These are phyloP conservation scores for Enoplosus armatus DNA, from an alignment of 2,797 vertebrate species.

Conservation along the genomic window DNA sequence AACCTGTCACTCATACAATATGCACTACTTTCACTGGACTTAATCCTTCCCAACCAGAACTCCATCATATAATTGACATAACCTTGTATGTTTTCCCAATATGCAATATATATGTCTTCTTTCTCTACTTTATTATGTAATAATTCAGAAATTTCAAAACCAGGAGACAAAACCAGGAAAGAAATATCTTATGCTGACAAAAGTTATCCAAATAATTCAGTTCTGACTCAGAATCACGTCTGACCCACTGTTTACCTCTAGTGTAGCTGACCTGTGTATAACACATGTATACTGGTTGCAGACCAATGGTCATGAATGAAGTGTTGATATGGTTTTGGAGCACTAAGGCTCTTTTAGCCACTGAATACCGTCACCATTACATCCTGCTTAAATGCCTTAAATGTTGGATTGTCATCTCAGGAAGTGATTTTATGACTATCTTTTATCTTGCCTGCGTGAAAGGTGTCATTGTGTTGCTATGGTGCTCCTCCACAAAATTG, in stretches of 20 bases:
- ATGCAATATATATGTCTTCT: background rate
- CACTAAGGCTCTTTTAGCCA: background rate
- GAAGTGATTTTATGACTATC: background rate
- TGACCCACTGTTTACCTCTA: background rate
- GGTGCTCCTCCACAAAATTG: background rate
- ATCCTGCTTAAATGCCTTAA: background rate
- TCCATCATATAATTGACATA: too few species aligned
- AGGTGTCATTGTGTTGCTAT: background rate
- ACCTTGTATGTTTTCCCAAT: background rate
- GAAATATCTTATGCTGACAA: background rate
- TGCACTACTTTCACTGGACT: background rate
- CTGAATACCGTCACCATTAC: background rate
- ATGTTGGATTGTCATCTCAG: background rate
- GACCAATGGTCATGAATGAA: background rate
- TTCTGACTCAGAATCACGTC: too few species aligned
- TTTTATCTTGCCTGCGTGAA: background rate
- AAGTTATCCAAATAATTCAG: background rate
- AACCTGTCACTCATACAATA: background rate
- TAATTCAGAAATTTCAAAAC: background rate
- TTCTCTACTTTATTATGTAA: background rate
- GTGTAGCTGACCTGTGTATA: background rate
- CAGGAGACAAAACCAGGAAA: background rate
- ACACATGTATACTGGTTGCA: too few species aligned
- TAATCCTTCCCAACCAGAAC: background rate
- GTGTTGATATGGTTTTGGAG: background rate